Base-by-base conservation (phyloP, 2,888 invertebrate genomes). In the Colostygia pectinataria region DNA sequence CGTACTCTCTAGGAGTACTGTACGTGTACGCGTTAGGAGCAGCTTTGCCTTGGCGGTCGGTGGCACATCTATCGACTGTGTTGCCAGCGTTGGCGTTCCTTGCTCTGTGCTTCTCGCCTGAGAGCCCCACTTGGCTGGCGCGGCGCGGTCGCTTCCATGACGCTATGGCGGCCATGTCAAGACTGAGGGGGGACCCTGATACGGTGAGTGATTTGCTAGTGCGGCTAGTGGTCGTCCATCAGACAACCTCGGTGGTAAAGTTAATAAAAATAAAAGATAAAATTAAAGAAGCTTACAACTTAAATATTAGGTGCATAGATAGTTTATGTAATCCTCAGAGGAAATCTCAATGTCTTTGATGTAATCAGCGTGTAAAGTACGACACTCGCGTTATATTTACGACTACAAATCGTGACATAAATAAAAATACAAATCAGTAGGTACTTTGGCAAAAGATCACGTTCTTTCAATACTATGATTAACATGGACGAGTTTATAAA, bases 121-220 rank as follows among this genome's bases (percentile, higher is more conserved):
- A 96, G 74, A 94, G 94, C 63, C 95, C 95, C 0, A 93, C 92
- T 0, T 95, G 95, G 95, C 82, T 95, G 40, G 91, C 94, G 1
- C 86, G 94, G 12, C 89, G 92, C 34, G 93, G 92, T 0, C 90
- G 91, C 45, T 89, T 91, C 71, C 89, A 88, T 52, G 87, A 88
- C 6, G 91, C 91, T 1, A 88, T 88, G 84, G 83, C 91, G 27
- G 93, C 94, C 2, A 84, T 94, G 66, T 77, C 90, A 4, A 92
- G 92, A 68, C 77, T 94, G 7, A 84, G 94, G 2, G 93, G 93
- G 14, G 91, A 92, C 57, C 89, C 92, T 43, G 84, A 90, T 13
- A 81, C 81, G 34, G 93, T 93, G 32, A 91, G 91, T 74, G 0
- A 20, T 12, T 12, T 20, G 3, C 2, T n/a, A 4, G 2, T n/a